Conservation (phyloP, 2,113 vertebrate species). For the Mustelus asterias region DNA sequence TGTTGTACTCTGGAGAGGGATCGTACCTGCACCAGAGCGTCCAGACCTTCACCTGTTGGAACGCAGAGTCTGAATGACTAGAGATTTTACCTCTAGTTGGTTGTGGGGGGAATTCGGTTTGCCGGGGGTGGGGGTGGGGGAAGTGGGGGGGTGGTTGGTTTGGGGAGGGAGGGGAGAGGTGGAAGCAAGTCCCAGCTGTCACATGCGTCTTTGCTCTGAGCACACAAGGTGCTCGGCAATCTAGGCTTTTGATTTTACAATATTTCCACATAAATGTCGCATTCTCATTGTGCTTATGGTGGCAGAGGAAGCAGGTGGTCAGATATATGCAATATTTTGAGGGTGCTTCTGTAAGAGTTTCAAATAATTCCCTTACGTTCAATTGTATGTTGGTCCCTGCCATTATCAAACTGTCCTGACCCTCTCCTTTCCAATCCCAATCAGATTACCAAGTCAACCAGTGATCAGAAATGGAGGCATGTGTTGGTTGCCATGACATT, state of each 20-base stretch:
- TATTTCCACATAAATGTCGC: not conserved
- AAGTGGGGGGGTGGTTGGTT: too few relatives aligned
- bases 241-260: not conserved
- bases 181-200: not conserved
- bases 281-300: slow-evolving; percentile 16
- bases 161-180: too few relatives aligned
- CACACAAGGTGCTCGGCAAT: not conserved
- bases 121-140: too few relatives aligned
- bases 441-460: not conserved
- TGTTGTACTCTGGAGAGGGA: not conserved
- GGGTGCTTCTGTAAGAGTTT: not conserved
- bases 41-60: not conserved
- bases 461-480: not conserved
- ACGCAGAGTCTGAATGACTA: not conserved
- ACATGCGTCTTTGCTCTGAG: not conserved
- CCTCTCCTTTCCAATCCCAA: not conserved
- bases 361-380: not conserved
- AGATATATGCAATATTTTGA: not conserved
- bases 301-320: not conserved
- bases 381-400: not conserved
- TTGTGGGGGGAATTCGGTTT: too few relatives aligned
- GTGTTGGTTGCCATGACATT: too few relatives aligned
- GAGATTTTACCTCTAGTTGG: not conserved
- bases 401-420: not conserved
- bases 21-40: not conserved